phyloP scores from a whole-genome alignment of 2,113 vertebrate species.

The Chloroceryle aenea region DNA sequence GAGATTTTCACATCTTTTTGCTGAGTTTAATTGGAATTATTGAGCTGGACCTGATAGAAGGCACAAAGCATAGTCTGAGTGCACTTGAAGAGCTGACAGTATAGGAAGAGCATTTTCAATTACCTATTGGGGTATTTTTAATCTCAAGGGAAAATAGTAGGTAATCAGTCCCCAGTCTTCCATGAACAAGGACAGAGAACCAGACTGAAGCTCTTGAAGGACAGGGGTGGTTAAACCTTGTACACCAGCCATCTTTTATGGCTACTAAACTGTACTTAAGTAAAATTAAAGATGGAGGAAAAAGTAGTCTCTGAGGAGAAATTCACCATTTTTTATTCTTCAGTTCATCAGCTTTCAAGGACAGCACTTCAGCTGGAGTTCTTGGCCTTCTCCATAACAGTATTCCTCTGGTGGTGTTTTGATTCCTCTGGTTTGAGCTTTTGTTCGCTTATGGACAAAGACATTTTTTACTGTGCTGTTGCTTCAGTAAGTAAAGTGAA shows the following conservation, averaged over 20 bases:
- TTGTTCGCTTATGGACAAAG: neutral
- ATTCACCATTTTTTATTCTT: neutral
- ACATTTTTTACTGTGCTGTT: neutral
- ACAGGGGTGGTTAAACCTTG: neutral
- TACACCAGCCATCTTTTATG: neutral
- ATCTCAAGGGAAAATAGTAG: neutral
- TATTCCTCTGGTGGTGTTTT: neutral
- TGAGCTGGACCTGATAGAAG: neutral
- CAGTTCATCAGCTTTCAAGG: conserved; percentile 41
- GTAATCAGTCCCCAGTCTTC: neutral
- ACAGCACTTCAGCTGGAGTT: neutral
- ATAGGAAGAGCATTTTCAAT: neutral
- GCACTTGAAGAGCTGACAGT: neutral
- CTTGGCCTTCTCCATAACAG: neutral
- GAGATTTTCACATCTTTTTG: neutral
- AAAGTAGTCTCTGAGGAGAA: neutral
- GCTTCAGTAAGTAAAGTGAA: neutral
- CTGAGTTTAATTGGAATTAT: neutral
- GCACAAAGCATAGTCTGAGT: neutral
- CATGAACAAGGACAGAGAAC: neutral
- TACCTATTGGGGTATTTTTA: neutral
- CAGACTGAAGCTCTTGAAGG: neutral
- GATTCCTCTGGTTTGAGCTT: neutral
- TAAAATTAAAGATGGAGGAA: neutral
- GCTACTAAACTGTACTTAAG: neutral